Evolutionary conservation across 2,888 invertebrate genomes (phyloP).

Genomic region (Sylvicola cinctus): DNA sequence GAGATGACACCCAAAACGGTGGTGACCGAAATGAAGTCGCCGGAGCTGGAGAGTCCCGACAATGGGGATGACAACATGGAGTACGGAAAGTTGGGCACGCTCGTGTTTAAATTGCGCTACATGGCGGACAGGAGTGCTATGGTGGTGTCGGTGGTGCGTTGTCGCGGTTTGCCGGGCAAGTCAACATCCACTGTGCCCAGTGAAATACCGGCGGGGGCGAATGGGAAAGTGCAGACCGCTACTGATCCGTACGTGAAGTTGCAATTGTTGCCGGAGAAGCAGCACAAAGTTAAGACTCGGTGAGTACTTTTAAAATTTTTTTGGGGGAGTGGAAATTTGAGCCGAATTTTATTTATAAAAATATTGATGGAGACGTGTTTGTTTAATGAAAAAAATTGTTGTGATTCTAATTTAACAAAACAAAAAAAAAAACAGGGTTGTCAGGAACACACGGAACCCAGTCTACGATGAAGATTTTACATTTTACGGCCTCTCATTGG

Average conservation of each 20-base stretch:
- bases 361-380: neutral
- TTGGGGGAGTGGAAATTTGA: neutral
- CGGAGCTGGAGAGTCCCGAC: constrained; percentile 13
- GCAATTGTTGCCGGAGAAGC: constrained; percentile 90
- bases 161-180: constrained; percentile 60
- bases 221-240: constrained; percentile 23
- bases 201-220: constrained; percentile 4
- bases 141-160: constrained; percentile 79
- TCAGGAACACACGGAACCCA: constrained; percentile 88
- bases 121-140: constrained; percentile 77
- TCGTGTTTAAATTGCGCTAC: constrained; percentile 80
- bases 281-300: constrained; percentile 88
- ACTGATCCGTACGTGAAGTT: constrained; percentile 93
- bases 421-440: constrained; percentile 37
- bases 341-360: no score
- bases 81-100: constrained; percentile 57
- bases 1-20: constrained; percentile 15
- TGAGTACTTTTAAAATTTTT: constrained; percentile 10
- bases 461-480: constrained; percentile 98
- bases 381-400: neutral
- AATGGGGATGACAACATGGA: constrained; percentile 19
- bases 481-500: constrained; percentile 81
- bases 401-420: neutral
- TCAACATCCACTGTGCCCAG: constrained; percentile 30
- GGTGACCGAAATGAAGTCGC: constrained; percentile 9